Evolutionary conservation across 1,140 invertebrate species (phyloP), one percentile per base, ranked within the genome.

Genomic region (Carposina sasakii): DNA sequence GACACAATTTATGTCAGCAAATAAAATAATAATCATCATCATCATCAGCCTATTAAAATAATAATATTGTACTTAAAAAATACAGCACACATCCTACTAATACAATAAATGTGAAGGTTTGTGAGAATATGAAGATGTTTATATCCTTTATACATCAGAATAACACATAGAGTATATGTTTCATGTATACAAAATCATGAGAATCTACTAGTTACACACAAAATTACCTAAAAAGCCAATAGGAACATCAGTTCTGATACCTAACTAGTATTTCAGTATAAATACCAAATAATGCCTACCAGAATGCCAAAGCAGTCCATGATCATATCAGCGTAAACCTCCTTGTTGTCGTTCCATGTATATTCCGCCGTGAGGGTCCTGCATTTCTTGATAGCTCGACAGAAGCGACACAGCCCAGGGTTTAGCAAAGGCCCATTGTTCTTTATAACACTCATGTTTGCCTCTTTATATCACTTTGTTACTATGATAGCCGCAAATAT

Each of bases 321-420:
- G 20, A 83, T 64, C 66, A 83, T 72, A 28, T 83, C 76, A 0
- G 69, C 73, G 50, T 83, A 83, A 3, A 79, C 54, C 51, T 83
- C 79, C 51, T 69, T 79, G 43, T 67, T 64, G 0, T 68, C 73
- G 9, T 58, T 44, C 59, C 63, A 74, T n/a, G 74, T 62, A 28
- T 83, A 83, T 65, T 81, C 75, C 0, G 68, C 54, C 26, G 72
- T 79, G 13, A 83, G 31, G 1, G 81, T 24, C 0, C 79, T 66
- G 55, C 79, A 81, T 60, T 72, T 74, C 52, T 81, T 81, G 17
- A 65, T 62, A 22, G 54, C 57, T 13, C 73, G 70, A 52, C 78
- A 82, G 39, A 75, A 81, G 43, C 78, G 57, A 39, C 78, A 82
- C 13, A 72, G 23, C 0, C 70, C 76, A 0, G 78, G 64, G 21